Evolutionary conservation across 2,888 invertebrate species (phyloP).

Genomic region (Balanococcus diminutus): DNA sequence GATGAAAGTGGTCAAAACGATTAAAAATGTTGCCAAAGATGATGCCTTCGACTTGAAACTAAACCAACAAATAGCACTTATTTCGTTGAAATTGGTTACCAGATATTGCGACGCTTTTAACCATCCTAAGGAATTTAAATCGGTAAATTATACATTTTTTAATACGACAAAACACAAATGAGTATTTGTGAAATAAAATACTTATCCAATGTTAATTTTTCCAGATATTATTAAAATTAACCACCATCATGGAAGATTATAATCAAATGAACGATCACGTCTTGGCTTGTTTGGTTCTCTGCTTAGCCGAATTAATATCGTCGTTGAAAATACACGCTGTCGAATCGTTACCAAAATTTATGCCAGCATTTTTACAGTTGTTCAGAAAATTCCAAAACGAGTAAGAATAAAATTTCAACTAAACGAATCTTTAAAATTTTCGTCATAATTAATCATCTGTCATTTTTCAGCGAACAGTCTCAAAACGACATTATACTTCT

Average conservation of each 20-base stretch:
- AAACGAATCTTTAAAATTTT: neutral
- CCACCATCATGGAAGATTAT: conserved; percentile 68
- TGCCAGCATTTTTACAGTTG: conserved; percentile 75
- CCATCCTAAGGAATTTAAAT: conserved; percentile 51
- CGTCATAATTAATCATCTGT: neutral
- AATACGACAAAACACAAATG: neutral
- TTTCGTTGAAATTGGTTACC: conserved; percentile 77
- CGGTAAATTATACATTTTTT: neutral
- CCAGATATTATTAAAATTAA: conserved; percentile 70
- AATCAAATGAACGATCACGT: conserved; percentile 67
- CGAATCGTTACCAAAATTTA: conserved; percentile 75
- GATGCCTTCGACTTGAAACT: conserved; percentile 61
- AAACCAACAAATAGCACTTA: conserved; percentile 77
- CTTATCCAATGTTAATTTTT: conserved; percentile 55
- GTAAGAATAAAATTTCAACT: neutral
- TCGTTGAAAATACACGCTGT: conserved; percentile 78
- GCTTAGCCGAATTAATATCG: conserved; percentile 78
- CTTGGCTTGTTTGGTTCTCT: conserved; percentile 75
- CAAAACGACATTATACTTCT: conserved; percentile 31
- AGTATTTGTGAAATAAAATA: neutral
- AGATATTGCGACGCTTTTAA: conserved; percentile 52
- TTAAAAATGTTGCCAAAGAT: conserved; percentile 42
- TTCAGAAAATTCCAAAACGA: conserved; percentile 60
- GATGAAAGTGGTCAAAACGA: conserved; percentile 33
- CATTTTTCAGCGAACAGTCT: conserved; percentile 46